Conservation (phyloP, 2,797 vertebrate species). For the Sebastes glaucus region DNA sequence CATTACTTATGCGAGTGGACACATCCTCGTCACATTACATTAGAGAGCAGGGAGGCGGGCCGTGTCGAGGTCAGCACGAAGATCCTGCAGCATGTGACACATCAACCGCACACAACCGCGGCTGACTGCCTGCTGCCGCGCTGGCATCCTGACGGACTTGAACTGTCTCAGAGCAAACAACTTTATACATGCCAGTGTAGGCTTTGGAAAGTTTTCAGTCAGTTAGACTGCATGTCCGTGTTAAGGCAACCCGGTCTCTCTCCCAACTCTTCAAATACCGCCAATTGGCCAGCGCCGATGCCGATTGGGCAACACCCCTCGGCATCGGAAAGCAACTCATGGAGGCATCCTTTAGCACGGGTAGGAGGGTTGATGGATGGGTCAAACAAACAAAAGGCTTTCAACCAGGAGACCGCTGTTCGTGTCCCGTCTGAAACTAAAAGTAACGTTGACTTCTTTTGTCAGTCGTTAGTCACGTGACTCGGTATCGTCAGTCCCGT, state of each 20-base stretch:
- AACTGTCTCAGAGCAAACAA: background rate
- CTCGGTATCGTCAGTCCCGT: too few relatives aligned
- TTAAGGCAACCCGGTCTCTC: background rate
- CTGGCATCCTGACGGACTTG: conserved; percentile 4
- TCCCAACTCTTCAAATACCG: too few relatives aligned
- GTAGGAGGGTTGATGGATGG: too few relatives aligned
- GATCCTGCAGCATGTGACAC: conserved; percentile 45
- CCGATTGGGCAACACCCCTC: too few relatives aligned
- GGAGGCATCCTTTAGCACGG: too few relatives aligned
- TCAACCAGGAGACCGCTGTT: too few relatives aligned
- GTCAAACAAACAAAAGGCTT: too few relatives aligned
- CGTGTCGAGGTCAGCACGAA: conserved; percentile 38
- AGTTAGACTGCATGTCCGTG: background rate
- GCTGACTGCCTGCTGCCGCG: conserved; percentile 8
- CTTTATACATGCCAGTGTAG: background rate
- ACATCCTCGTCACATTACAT: conserved; percentile 76
- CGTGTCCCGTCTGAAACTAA: too few relatives aligned
- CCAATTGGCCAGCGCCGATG: too few relatives aligned
- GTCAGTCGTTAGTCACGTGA: too few relatives aligned
- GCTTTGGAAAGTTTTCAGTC: background rate
- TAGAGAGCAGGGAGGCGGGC: conserved; percentile 46
- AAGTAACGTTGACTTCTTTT: too few relatives aligned
- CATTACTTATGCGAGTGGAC: conserved; percentile 78
- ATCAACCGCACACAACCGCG: background rate
- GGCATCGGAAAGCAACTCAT: too few relatives aligned